Evolutionary conservation across 2,888 invertebrate genomes (phyloP), one percentile per base, ranked within the genome.

Genomic region (Drosophila diplacantha): DNA sequence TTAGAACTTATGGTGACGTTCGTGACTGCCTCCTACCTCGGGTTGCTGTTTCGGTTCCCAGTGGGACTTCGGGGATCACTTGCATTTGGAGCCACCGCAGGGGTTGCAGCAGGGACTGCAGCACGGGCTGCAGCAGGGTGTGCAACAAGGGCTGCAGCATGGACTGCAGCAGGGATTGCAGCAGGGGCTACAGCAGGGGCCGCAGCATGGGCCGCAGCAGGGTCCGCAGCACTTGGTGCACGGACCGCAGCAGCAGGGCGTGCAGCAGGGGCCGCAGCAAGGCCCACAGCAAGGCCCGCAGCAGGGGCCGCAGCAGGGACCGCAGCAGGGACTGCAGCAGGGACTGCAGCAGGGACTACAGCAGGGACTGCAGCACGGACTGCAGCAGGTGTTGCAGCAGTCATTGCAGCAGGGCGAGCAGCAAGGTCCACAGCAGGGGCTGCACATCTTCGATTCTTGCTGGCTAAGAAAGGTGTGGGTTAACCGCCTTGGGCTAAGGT

Each of bases 401-500:
- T 59, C 53, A n/a, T 43, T 39, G 39, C 65, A 70, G 8, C 57
- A 69, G 0, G 61, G 61, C 2, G 24, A 7, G 18, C 55, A 49
- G n/a, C 66, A 66, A 0, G 66, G 57, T 51, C 54, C 64, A 46
- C 67, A 71, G 59, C 69, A 73, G 39, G 81, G 50, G 50, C 72
- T 75, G 66, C 81, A 78, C 78, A 78, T 81, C 37, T 61, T 75
- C 31, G 50, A 63, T 65, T 72, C 68, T 56, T 51, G 9, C 66
- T 22, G 26, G 16, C 16, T 51, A 52, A 12, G 9, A 2, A 7
- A 5, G 4, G 2, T 5, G 6, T 5, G 2, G 8, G 12, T 26
- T 22, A 3, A 4, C 3, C 9, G 12, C 4, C n/a, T 7, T 14
- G 24, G 12, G 22, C 8, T 7, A n/a, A n/a, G 18, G 3, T 22